Base-by-base conservation (phyloP, 2,797 vertebrate species). In the Myripristis murdjan region DNA sequence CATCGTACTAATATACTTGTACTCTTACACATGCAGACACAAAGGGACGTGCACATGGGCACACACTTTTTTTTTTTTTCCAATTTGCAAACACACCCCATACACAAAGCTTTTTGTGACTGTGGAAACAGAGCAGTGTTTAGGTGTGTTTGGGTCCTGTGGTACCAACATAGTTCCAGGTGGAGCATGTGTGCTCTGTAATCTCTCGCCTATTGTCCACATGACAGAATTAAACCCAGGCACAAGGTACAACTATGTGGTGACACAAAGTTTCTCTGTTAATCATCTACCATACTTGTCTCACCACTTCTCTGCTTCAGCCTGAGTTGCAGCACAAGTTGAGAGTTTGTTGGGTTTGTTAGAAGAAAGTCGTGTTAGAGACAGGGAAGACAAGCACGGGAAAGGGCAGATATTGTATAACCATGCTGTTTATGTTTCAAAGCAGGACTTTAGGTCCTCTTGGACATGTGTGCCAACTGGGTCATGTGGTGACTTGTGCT, bases 61-160 rank as follows among this genome's bases (percentile, higher is more conserved):
- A 16, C n/a, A 2, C 47, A 28, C 23, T 43, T 28, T 15, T 46
- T 66, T 55, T 26, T 62, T 23, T 64, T 70, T 28, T 78, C 61
- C 41, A 39, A 54, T 66, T 63, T 70, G 49, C 64, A 56, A 73
- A 81, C 79, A 85, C 87, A 12, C 86, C 69, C 77, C 8, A 0
- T 56, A 41, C 77, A 71, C 75, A 83, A 78, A 75, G 56, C 55
- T n/a, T n/a, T 65, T 71, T 55, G 67, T 77, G 68, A 61, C 59
- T 71, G 72, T 70, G 37, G 74, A 64, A 73, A 82, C 79, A 71
- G 64, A 49, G 59, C 55, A 46, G 59, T 80, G 20, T 85, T 86
- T 68, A 67, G 83, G 80, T 82, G 77, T 91, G 90, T 89, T 84
- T 78, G 44, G 68, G 53, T 81, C 67, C 66, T 44, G 51, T 64